A percentile compares a stretch with the other conserved stretches of the same genome.
Evolutionary conservation across 2,113 vertebrate genomes (phyloP).

Genomic region (Gulo gulo): DNA sequence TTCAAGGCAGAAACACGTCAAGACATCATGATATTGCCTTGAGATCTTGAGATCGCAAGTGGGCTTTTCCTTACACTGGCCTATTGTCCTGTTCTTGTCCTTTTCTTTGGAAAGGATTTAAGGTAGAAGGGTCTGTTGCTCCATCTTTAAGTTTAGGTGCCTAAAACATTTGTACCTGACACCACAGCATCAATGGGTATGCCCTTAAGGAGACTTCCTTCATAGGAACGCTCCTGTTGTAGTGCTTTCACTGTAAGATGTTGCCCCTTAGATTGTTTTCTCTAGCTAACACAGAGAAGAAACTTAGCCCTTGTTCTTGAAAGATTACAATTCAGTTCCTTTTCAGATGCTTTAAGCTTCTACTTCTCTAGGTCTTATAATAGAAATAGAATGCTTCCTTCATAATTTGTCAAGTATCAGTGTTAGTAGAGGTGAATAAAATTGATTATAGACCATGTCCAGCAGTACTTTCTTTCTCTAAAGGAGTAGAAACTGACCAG

Average conservation of each 20-base stretch:
- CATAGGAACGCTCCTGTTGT: neutral
- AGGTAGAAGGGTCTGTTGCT: neutral
- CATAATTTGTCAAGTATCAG: constrained; percentile 29
- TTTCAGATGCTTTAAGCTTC: neutral
- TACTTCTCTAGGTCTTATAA: neutral
- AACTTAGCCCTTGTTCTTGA: neutral
- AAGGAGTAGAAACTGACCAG: neutral
- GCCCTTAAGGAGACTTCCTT: neutral
- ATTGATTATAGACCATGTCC: neutral
- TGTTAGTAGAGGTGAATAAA: neutral
- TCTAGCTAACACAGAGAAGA: neutral
- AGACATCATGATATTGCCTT: neutral
- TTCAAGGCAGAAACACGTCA: neutral
- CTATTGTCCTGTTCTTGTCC: neutral
- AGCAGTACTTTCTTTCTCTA: neutral
- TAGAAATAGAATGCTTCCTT: neutral
- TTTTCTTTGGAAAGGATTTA: neutral
- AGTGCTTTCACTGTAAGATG: neutral
- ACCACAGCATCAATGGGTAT: neutral
- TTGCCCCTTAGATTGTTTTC: neutral
- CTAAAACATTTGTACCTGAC: neutral
- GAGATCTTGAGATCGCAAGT: neutral
- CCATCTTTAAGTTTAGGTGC: neutral
- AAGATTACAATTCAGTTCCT: neutral
- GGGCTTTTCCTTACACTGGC: neutral